Percentiles rank a stretch among this genome's conserved stretches.
phyloP scores from a whole-genome alignment of 2,113 vertebrate species.

The Pteruthius melanotis region DNA sequence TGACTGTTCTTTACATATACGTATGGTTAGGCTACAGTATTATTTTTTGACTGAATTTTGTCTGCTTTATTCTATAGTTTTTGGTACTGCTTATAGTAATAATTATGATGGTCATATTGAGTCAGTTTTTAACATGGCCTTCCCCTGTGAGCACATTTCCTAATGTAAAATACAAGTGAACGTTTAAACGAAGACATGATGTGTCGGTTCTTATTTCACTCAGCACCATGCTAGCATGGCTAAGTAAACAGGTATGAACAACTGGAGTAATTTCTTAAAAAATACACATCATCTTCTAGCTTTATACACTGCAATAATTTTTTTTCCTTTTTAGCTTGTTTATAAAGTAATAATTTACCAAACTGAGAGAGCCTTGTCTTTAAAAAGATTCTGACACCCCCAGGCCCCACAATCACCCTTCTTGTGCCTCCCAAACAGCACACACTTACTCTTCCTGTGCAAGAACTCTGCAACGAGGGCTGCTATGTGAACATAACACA shows the following conservation, averaged over 20 bases:
- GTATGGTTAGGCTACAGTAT: background rate
- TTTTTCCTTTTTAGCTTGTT: background rate
- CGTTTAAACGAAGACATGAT: background rate
- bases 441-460: constrained; percentile 89
- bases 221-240: background rate
- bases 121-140: background rate
- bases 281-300: background rate
- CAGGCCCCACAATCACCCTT: background rate
- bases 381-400: background rate
- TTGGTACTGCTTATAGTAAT: background rate
- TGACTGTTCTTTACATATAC: background rate
- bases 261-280: background rate
- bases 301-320: background rate
- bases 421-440: background rate
- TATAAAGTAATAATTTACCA: background rate
- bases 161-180: background rate
- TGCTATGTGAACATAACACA: constrained; percentile 94
- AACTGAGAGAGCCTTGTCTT: background rate
- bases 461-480: constrained; percentile 95
- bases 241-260: background rate
- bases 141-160: background rate
- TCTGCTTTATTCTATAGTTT: background rate
- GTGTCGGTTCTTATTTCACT: background rate
- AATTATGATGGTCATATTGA: background rate
- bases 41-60: background rate